These are phyloP conservation scores for Typhlomys cinereus DNA, from an alignment of 2,113 vertebrate species.

Conservation along the genomic window DNA sequence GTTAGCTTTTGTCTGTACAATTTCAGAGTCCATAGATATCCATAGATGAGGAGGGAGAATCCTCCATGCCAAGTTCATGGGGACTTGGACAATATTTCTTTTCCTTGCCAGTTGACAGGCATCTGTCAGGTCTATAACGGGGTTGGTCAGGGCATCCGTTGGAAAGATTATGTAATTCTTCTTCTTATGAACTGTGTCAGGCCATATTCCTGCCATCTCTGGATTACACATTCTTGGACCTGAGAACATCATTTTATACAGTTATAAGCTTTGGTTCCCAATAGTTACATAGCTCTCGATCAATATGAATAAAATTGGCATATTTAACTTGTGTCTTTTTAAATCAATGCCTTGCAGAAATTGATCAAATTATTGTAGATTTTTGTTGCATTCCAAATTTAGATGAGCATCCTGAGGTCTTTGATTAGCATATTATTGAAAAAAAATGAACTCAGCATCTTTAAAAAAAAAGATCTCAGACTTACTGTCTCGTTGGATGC, in stretches of 20 bases:
- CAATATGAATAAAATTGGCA: neutral
- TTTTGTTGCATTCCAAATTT: neutral
- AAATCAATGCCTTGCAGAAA: neutral
- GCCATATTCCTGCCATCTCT: neutral
- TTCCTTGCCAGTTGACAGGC: neutral
- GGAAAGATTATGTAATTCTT: neutral
- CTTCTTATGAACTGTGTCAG: neutral
- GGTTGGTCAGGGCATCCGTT: neutral
- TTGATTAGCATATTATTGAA: neutral
- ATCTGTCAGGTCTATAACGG: neutral
- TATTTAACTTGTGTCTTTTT: neutral
- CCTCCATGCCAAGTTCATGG: neutral
- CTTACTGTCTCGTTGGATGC: neutral
- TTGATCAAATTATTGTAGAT: neutral
- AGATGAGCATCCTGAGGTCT: neutral
- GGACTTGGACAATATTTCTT: neutral
- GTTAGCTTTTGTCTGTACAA: neutral
- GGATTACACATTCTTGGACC: neutral
- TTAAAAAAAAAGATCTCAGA: neutral
- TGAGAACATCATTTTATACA: neutral
- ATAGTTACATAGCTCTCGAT: neutral
- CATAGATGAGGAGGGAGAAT: neutral
- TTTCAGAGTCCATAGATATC: neutral
- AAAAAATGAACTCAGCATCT: constrained; percentile 24
- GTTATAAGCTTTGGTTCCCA: neutral